Evolutionary conservation across 2,113 vertebrate species (phyloP).

Genomic region (Prunella himalayana): DNA sequence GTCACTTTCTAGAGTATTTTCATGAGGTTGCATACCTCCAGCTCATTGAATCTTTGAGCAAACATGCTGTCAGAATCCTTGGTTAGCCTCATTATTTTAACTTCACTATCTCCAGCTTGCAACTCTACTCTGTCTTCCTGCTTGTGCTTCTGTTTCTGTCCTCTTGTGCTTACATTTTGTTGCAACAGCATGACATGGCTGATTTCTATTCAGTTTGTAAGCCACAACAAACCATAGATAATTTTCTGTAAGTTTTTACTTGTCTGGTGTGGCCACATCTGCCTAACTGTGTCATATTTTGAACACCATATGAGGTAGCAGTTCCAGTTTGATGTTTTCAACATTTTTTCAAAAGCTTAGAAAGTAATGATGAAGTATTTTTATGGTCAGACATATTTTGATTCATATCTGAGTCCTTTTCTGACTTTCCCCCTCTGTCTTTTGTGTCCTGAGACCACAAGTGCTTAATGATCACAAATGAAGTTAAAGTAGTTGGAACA

Average conservation of each 20-base stretch:
- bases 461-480: neutral
- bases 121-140: neutral
- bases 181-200: neutral
- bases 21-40: neutral
- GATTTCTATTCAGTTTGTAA: neutral
- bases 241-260: neutral
- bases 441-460: neutral
- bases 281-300: neutral
- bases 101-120: neutral
- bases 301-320: neutral
- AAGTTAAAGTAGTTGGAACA: neutral
- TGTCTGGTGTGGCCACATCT: neutral
- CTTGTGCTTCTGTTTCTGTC: neutral
- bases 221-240: neutral
- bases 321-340: neutral
- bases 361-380: neutral
- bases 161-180: neutral
- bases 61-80: neutral
- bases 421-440: neutral
- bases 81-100: neutral
- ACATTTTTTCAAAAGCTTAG: neutral
- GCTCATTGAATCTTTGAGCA: neutral
- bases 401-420: neutral
- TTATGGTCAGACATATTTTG: neutral
- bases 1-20: neutral